Conservation (phyloP, 2,888 invertebrate species). For the Mactromeris polynyma region DNA sequence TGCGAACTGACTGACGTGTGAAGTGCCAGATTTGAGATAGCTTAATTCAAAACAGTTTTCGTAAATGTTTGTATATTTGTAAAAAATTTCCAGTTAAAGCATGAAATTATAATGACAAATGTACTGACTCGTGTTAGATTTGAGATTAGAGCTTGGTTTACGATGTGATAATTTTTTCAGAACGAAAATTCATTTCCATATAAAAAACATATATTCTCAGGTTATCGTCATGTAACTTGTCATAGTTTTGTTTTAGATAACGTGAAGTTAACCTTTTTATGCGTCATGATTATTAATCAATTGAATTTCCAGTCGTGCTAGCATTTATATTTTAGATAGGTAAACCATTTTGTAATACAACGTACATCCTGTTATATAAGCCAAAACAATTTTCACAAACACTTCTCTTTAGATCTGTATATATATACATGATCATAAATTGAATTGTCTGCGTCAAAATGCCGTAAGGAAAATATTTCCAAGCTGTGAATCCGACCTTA, state of each 20-base stretch:
- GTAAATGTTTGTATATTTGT: no score
- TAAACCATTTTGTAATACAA: background rate
- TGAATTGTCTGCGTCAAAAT: slow-evolving; percentile 14
- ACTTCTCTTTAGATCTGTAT: background rate
- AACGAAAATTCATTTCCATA: no score
- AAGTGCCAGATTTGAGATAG: no score
- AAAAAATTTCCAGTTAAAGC: no score
- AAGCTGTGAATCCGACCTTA: slow-evolving; percentile 12
- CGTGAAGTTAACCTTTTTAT: background rate
- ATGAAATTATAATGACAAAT: no score
- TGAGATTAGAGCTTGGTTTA: no score
- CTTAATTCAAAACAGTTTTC: no score
- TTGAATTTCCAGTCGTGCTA: background rate
- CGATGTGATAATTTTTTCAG: no score
- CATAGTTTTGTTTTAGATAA: background rate
- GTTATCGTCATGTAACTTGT: no score
- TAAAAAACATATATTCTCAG: no score
- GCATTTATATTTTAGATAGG: background rate
- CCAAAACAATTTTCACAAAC: background rate
- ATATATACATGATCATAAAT: slow-evolving; percentile 10
- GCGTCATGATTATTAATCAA: background rate
- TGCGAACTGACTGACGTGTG: no score
- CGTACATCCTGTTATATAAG: background rate
- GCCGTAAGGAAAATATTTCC: slow-evolving; percentile 14
- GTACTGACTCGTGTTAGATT: no score